These are phyloP conservation scores for Caenorhabditis panamensis DNA, from an alignment of 2,888 invertebrate genomes.

Conservation along the genomic window DNA sequence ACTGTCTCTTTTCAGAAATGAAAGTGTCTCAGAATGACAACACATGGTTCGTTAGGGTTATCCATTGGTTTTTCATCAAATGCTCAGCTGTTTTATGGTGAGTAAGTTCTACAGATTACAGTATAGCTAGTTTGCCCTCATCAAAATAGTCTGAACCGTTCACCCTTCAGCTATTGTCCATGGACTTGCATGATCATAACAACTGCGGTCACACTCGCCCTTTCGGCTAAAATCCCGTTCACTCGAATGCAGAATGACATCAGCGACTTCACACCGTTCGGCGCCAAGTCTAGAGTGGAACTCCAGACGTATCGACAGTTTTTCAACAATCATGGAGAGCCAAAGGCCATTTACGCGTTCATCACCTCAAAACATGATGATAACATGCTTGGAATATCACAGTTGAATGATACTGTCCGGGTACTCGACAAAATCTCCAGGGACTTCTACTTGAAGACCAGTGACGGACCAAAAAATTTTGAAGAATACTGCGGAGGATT, in stretches of 20 bases:
- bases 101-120: not conserved
- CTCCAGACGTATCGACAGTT: constrained; percentile 75
- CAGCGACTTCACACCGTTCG: constrained; percentile 79
- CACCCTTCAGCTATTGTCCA: constrained; percentile 57
- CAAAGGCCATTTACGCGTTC: constrained; percentile 77
- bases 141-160: too few species aligned
- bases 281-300: constrained; percentile 76
- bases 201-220: constrained; percentile 62
- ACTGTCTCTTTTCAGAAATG: constrained; percentile 31
- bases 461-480: constrained; percentile 67
- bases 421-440: constrained; percentile 74
- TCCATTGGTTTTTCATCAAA: constrained; percentile 63
- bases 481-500: constrained; percentile 78
- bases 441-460: constrained; percentile 70
- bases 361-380: constrained; percentile 73
- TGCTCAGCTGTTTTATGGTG: constrained; percentile 52
- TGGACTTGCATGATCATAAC: constrained; percentile 71
- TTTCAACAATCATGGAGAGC: constrained; percentile 77
- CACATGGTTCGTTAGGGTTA: constrained; percentile 56
- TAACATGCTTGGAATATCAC: constrained; percentile 75
- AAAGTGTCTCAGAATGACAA: constrained; percentile 46
- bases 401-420: constrained; percentile 77
- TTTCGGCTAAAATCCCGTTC: constrained; percentile 71
- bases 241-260: constrained; percentile 78
- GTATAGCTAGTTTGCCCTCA: too few species aligned